Conservation (phyloP, 2,888 invertebrate species). For the Gymnosoma rotundatum region DNA sequence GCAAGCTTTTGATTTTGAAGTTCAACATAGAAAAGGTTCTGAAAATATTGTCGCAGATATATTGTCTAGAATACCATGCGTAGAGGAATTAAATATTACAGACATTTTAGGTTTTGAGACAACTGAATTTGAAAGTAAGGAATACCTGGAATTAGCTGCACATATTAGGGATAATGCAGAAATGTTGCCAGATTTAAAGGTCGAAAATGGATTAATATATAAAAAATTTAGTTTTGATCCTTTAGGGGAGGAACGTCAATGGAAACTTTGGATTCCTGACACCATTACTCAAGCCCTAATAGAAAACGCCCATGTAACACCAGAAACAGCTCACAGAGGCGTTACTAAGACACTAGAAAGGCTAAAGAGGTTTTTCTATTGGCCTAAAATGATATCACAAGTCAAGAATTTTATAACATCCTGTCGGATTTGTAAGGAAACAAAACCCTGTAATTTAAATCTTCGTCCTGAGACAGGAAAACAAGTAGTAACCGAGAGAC, state of each 20-base stretch:
- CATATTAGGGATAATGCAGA: too few species aligned
- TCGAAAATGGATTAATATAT: too few species aligned
- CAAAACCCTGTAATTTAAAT: constrained; percentile 4
- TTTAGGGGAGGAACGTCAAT: not conserved
- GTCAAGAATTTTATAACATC: too few species aligned
- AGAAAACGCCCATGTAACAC: constrained; percentile 28
- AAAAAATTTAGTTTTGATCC: too few species aligned
- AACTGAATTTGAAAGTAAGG: too few species aligned
- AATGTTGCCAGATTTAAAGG: too few species aligned
- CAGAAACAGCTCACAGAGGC: constrained; percentile 22
- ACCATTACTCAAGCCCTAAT: constrained; percentile 18
- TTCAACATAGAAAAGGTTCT: too few species aligned
- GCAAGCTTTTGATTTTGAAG: constrained; percentile 38
- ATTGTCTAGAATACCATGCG: constrained; percentile 18
- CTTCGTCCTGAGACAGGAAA: not conserved
- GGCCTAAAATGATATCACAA: constrained; percentile 35
- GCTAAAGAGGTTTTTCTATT: constrained; percentile 35
- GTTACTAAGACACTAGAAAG: constrained; percentile 22
- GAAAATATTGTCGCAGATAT: too few species aligned
- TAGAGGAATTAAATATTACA: constrained; percentile 9
- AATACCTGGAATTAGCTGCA: too few species aligned
- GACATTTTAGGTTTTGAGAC: constrained; percentile 25
- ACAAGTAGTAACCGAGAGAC: not conserved
- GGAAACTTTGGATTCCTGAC: constrained; percentile 37
- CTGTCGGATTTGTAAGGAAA: constrained; percentile 37